These are phyloP conservation scores for Orchestes rusci DNA, from an alignment of 2,888 invertebrate species.

Conservation along the genomic window DNA sequence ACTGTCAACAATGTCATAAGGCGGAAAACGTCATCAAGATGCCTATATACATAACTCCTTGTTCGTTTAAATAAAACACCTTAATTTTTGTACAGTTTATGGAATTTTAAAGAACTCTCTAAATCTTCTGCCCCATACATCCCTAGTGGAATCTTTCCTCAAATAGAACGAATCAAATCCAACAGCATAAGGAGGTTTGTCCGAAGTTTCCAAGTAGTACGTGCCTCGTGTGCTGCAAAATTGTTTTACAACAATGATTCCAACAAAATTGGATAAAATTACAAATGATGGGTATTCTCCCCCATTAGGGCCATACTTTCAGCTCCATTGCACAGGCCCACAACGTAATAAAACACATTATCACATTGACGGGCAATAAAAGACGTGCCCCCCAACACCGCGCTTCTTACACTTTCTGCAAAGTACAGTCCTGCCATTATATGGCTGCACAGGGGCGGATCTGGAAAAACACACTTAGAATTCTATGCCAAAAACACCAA, in stretches of 20 bases:
- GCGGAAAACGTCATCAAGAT: too few relatives aligned
- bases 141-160: too few relatives aligned
- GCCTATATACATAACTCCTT: too few relatives aligned
- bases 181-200: constrained; percentile 33
- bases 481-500: too few relatives aligned
- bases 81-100: too few relatives aligned
- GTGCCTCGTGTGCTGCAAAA: constrained; percentile 36
- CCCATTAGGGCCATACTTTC: constrained; percentile 37
- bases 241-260: constrained; percentile 17
- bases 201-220: constrained; percentile 35
- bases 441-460: constrained; percentile 55
- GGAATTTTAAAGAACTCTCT: not conserved
- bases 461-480: too few relatives aligned
- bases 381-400: constrained; percentile 37
- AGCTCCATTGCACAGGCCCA: constrained; percentile 46
- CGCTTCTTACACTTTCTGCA: constrained; percentile 53
- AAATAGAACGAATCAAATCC: constrained; percentile 20
- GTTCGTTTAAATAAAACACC: too few relatives aligned
- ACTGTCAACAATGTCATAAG: too few relatives aligned
- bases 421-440: constrained; percentile 55
- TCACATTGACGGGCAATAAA: constrained; percentile 58
- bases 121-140: too few relatives aligned
- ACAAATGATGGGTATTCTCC: constrained; percentile 35
- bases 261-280: constrained; percentile 20
- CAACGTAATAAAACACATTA: constrained; percentile 46